phyloP scores from a whole-genome alignment of 2,888 invertebrate genomes.

The Malacosoma neustria region DNA sequence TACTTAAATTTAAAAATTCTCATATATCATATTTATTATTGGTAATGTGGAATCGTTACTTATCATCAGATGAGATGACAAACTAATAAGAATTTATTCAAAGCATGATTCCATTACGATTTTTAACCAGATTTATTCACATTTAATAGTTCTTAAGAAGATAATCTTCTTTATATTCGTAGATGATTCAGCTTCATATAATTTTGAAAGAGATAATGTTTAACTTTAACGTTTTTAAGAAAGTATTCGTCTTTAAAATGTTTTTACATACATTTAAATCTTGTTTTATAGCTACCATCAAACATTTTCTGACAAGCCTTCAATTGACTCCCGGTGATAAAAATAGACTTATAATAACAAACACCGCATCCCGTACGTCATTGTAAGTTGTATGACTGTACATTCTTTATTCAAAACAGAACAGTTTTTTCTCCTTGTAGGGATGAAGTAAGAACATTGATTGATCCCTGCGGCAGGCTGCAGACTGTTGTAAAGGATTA shows the following conservation, averaged over 20 bases:
- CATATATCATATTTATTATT: no score
- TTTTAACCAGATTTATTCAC: no score
- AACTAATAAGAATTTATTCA: no score
- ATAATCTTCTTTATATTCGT: not conserved
- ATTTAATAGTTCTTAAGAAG: not conserved
- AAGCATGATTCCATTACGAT: no score
- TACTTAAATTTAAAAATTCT: no score
- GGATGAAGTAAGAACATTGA: no score
- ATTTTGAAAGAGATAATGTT: not conserved
- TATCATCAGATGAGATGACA: no score
- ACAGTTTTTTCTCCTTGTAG: no score
- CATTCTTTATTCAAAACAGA: no score
- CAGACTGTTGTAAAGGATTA: no score
- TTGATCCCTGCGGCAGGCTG: no score
- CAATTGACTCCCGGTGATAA: slow-evolving; percentile 15
- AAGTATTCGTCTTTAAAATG: not conserved
- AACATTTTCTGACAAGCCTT: slow-evolving; percentile 9
- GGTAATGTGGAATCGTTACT: no score
- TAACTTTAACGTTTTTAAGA: not conserved
- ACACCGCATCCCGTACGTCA: not conserved
- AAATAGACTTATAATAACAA: slow-evolving; percentile 12
- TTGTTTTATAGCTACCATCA: slow-evolving; percentile 4
- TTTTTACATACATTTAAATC: not conserved
- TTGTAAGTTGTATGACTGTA: not conserved
- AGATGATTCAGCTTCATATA: not conserved